Evolutionary conservation across 2,797 vertebrate species (phyloP).

Genomic region (Lycodopsis pacificus): DNA sequence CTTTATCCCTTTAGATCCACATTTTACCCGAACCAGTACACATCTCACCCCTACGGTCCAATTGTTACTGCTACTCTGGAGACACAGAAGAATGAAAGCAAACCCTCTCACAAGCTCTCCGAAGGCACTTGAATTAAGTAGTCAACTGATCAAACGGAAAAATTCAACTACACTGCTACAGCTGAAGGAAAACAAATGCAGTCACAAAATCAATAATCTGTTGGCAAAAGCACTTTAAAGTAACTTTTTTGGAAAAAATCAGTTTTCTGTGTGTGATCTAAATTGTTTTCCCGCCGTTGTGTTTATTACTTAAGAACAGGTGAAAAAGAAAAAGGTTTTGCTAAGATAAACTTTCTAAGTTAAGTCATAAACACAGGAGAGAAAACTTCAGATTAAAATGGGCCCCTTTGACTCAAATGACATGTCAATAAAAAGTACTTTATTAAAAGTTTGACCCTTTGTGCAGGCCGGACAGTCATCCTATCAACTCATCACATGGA

Average conservation of each 20-base stretch:
- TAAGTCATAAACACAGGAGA: background rate
- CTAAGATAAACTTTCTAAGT: background rate
- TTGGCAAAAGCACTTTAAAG: slow-evolving; percentile 24
- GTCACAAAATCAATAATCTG: slow-evolving; percentile 26
- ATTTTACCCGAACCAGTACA: background rate
- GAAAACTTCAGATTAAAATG: background rate
- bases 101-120: slow-evolving; percentile 30
- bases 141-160: slow-evolving; percentile 57
- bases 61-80: slow-evolving; percentile 8
- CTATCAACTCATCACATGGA: slow-evolving; percentile 99
- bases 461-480: slow-evolving; percentile 93
- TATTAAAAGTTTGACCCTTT: background rate
- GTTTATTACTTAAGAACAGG: background rate
- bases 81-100: slow-evolving; percentile 7
- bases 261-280: background rate
- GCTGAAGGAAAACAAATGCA: slow-evolving; percentile 32
- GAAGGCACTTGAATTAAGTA: slow-evolving; percentile 55
- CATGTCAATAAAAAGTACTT: background rate
- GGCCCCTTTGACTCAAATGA: background rate
- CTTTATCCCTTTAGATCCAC: background rate
- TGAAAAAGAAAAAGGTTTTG: background rate
- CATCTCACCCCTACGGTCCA: background rate
- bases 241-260: background rate
- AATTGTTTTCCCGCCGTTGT: background rate
- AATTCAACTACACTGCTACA: slow-evolving; percentile 32